Evolutionary conservation across 2,888 invertebrate genomes (phyloP).

Genomic region (Eupithecia pulchellata): DNA sequence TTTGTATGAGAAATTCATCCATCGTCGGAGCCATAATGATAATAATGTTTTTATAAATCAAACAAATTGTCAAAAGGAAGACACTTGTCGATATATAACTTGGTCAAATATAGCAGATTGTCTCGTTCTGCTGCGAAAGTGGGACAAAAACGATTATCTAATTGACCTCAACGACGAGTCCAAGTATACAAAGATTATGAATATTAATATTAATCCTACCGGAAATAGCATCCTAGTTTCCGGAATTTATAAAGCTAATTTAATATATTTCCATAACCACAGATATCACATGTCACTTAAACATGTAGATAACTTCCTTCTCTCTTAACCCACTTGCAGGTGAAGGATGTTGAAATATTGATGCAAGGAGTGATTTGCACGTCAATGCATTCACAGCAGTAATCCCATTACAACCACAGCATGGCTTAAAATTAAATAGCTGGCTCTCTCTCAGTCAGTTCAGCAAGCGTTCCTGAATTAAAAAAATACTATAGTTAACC

Average conservation of each 20-base stretch:
- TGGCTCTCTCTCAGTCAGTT: neutral
- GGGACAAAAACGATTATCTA: constrained; percentile 8
- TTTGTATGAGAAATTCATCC: too few relatives aligned
- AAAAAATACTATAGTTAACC: too few relatives aligned
- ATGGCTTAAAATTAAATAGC: neutral
- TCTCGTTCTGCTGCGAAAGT: neutral
- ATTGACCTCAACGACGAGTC: neutral
- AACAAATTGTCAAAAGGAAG: neutral
- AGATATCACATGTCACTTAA: constrained; percentile 18
- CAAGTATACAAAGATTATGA: constrained; percentile 11
- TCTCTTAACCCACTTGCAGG: constrained; percentile 19
- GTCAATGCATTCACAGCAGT: constrained; percentile 16
- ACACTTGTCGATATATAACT: neutral
- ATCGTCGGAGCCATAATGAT: too few relatives aligned
- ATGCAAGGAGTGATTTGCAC: constrained; percentile 19
- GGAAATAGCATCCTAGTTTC: constrained; percentile 14
- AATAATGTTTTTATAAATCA: neutral
- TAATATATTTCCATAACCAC: constrained; percentile 21
- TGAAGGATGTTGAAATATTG: constrained; percentile 20
- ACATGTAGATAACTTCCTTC: constrained; percentile 4
- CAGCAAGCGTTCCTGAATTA: too few relatives aligned
- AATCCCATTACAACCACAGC: constrained; percentile 8
- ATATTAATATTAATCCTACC: constrained; percentile 13
- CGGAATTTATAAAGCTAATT: constrained; percentile 8
- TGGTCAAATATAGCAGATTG: neutral